Evolutionary conservation across 1,140 invertebrate species (phyloP).

Genomic region (Hermetia illucens): DNA sequence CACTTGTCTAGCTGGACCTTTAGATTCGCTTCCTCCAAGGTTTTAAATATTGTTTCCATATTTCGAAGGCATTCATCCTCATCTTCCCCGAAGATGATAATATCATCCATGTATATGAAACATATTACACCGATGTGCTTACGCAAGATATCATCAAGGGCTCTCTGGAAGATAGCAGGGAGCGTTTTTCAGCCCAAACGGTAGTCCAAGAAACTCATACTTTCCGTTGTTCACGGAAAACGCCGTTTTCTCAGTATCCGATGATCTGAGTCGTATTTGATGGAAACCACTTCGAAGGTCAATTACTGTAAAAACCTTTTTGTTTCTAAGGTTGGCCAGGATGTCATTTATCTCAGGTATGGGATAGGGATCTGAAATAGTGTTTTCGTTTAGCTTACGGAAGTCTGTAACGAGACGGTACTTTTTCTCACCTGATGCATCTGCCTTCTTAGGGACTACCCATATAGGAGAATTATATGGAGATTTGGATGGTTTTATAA

Average conservation of each 20-base stretch:
- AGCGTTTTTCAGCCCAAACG: slow-evolving; percentile 26
- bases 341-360: slow-evolving; percentile 33
- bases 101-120: slow-evolving; percentile 6
- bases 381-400: slow-evolving; percentile 16
- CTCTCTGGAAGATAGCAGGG: slow-evolving; percentile 28
- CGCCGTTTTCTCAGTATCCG: slow-evolving; percentile 22
- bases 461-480: slow-evolving; percentile 5
- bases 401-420: slow-evolving; percentile 20
- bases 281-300: slow-evolving; percentile 30
- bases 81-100: background rate
- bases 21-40: slow-evolving; percentile 10
- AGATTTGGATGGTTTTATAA: slow-evolving; percentile 13
- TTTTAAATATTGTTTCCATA: slow-evolving; percentile 12
- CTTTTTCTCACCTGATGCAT: slow-evolving; percentile 14
- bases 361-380: slow-evolving; percentile 30
- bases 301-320: slow-evolving; percentile 28
- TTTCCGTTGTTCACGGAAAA: slow-evolving; percentile 23
- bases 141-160: slow-evolving; percentile 26
- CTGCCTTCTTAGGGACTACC: slow-evolving; percentile 5
- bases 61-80: slow-evolving; percentile 6
- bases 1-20: too few relatives aligned
- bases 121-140: slow-evolving; percentile 1
- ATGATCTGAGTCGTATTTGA: slow-evolving; percentile 11
- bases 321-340: slow-evolving; percentile 27
- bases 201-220: slow-evolving; percentile 24